Evolutionary conservation across 2,113 vertebrate species (phyloP), one percentile per base, ranked within the genome.

Genomic region (Rhipidura dahli): DNA sequence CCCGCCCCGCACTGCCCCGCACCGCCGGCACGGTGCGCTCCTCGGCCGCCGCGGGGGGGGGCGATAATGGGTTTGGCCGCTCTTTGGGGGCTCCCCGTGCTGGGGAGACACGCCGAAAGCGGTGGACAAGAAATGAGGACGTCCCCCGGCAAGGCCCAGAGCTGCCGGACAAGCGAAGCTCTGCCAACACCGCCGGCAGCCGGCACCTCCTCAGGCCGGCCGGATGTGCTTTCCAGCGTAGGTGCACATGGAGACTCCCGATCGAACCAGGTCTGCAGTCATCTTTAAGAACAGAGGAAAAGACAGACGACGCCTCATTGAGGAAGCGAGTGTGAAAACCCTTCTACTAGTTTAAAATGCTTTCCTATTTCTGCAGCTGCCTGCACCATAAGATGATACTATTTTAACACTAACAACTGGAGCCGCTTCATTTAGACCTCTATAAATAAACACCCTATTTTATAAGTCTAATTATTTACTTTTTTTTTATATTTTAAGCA

Each of bases 191-290:
- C 37, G 11, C 28, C 24, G 13, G 44, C 70, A 47, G 68, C 17
- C 40, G 23, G 33, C 47, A 9, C 27, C 68, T 2, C 45, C 76
- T 11, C 39, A 10, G 10, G 23, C 63, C n/a, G 27, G 7, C 28
- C 2, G 11, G 11, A 16, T n/a, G 60, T 8, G 1, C 39, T 24
- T 2, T 3, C 31, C 85, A 0, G 15, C 1, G 24, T 6, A 0
- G 37, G 13, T 10, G 59, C 20, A 0, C 1, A 1, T 0, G 73
- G 44, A 11, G 13, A 2, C 51, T 19, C 53, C 17, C 7, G 21
- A 9, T 0, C 1, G 8, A 33, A 28, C 3, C 35, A 2, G 15
- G 24, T 5, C 2, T 13, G 45, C 12, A 12, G 44, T 6, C 33
- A 1, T 2, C 26, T 15, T n/a, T 17, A 12, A 15, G 57, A 12